A percentile compares a stretch with the other conserved stretches of the same genome.
These are phyloP conservation scores for Episyrphus balteatus DNA, from an alignment of 1,140 invertebrate genomes.

Conservation along the genomic window DNA sequence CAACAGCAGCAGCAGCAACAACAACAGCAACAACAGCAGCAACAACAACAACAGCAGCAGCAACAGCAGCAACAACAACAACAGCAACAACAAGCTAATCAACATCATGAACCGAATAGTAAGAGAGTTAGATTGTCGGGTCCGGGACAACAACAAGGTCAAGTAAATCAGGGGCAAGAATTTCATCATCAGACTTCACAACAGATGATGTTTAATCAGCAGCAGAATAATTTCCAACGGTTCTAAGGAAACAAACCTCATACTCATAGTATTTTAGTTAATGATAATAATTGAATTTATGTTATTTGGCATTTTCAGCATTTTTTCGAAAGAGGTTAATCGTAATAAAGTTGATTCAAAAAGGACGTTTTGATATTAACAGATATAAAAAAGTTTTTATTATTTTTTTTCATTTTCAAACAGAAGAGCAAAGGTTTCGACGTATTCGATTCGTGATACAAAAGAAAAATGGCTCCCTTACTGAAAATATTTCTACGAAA, in stretches of 20 bases:
- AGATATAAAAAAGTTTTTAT: too few relatives aligned
- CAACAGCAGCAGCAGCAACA: slow-evolving; percentile 51
- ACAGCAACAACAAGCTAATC: slow-evolving; percentile 11
- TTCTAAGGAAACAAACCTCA: slow-evolving; percentile 33
- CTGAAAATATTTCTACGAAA: too few relatives aligned
- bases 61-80: slow-evolving; percentile 22
- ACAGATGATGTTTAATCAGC: slow-evolving; percentile 52
- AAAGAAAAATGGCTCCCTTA: too few relatives aligned
- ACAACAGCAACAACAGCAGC: slow-evolving; percentile 60
- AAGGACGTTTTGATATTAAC: too few relatives aligned
- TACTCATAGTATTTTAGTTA: slow-evolving; percentile 1
- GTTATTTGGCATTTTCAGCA: too few relatives aligned
- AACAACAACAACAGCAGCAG: slow-evolving; percentile 23
- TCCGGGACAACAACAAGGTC: slow-evolving; percentile 31
- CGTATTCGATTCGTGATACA: too few relatives aligned
- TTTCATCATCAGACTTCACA: slow-evolving; percentile 46
- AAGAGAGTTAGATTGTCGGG: slow-evolving; percentile 20
- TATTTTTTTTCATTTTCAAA: too few relatives aligned
- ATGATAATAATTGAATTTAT: neutral
- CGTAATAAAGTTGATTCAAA: too few relatives aligned
- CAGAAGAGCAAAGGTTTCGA: too few relatives aligned
- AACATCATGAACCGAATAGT: slow-evolving; percentile 7
- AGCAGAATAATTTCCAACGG: slow-evolving; percentile 54
- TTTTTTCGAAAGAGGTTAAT: too few relatives aligned
- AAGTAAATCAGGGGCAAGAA: slow-evolving; percentile 38